A percentile compares a stretch with the other conserved stretches of the same genome.
Evolutionary conservation across 2,797 vertebrate genomes (phyloP).

Genomic region (Mus spretus): DNA sequence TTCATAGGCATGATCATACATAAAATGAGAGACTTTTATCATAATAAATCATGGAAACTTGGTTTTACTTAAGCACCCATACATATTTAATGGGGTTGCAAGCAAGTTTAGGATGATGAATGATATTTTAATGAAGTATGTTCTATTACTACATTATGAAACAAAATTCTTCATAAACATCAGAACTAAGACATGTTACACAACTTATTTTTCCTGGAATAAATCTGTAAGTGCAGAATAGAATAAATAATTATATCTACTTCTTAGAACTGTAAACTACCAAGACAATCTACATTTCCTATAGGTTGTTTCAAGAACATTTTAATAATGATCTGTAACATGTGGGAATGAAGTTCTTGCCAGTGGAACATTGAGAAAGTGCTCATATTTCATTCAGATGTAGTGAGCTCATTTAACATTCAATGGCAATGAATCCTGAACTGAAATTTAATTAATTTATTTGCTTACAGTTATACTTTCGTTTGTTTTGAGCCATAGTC

Average conservation of each 20-base stretch:
- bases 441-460: not conserved
- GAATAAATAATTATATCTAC: not conserved
- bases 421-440: not conserved
- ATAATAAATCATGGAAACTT: slow-evolving; percentile 52
- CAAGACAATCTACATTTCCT: not conserved
- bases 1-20: not conserved
- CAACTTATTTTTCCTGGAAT: not conserved
- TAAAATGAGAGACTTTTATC: slow-evolving; percentile 50
- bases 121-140: slow-evolving; percentile 57
- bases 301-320: not conserved
- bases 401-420: not conserved
- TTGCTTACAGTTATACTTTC: not conserved
- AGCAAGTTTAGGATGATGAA: slow-evolving; percentile 58
- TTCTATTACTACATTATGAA: slow-evolving; percentile 48
- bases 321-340: not conserved
- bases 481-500: not conserved
- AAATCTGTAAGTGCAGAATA: not conserved
- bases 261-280: not conserved
- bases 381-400: not conserved
- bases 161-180: slow-evolving; percentile 6
- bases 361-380: not conserved
- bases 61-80: slow-evolving; percentile 50
- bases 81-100: slow-evolving; percentile 60
- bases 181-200: not conserved
- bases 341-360: not conserved